A percentile compares a stretch with the other conserved stretches of the same genome.
Evolutionary conservation across 1,140 invertebrate genomes (phyloP).

Genomic region (Papilio glaucus): DNA sequence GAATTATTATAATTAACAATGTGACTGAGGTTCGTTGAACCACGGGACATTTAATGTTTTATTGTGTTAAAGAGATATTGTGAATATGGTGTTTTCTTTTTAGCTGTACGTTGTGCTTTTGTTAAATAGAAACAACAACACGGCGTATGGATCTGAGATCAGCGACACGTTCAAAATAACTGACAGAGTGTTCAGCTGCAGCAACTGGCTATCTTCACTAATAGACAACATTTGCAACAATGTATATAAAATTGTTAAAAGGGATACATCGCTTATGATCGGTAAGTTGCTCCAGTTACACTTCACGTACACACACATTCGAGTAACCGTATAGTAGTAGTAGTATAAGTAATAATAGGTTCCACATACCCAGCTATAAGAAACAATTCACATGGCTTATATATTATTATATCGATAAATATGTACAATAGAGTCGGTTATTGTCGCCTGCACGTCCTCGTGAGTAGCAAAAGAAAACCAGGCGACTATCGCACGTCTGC

Average conservation of each 20-base stretch:
- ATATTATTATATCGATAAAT: too few relatives aligned
- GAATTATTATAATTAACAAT: background rate
- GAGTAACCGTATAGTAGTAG: too few relatives aligned
- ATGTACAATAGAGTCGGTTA: too few relatives aligned
- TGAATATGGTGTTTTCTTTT: conserved; percentile 42
- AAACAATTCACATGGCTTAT: too few relatives aligned
- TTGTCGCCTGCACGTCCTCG: too few relatives aligned
- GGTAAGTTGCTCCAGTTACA: conserved; percentile 49
- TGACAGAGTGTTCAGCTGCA: conserved; percentile 62
- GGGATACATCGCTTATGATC: conserved; percentile 68
- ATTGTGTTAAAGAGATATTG: background rate
- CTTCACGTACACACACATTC: background rate
- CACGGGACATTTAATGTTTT: conserved; percentile 9
- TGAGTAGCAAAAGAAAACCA: too few relatives aligned
- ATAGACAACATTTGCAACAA: conserved; percentile 71
- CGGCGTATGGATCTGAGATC: conserved; percentile 42
- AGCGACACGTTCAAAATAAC: conserved; percentile 57
- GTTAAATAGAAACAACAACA: conserved; percentile 49
- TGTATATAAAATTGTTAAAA: conserved; percentile 68
- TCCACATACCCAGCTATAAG: too few relatives aligned
- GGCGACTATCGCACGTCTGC: too few relatives aligned
- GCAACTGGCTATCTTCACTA: conserved; percentile 62
- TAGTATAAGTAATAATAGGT: too few relatives aligned
- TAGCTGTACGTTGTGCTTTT: conserved; percentile 59
- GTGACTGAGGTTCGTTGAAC: background rate